Conservation (phyloP, 2,797 vertebrate genomes). For the Nothura maculosa region DNA sequence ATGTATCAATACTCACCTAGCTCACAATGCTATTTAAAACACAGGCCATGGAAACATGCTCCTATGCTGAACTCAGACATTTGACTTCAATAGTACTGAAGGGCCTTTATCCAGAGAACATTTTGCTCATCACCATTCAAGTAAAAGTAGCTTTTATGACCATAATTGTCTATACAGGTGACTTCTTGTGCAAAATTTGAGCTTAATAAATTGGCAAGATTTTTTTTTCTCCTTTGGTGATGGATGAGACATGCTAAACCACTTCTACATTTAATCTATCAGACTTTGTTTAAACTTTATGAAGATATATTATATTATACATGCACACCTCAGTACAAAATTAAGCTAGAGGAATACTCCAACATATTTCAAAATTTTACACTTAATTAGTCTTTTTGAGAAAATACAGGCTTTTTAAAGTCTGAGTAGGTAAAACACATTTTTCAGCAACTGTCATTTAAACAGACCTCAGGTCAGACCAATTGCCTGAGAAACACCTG, state of each 20-base stretch:
- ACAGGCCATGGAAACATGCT: neutral
- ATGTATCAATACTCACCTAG: neutral
- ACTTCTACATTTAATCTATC: constrained; percentile 54
- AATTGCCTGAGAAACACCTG: neutral
- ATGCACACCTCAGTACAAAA: neutral
- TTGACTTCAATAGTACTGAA: neutral
- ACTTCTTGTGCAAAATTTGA: neutral
- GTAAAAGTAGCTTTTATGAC: neutral
- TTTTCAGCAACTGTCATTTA: neutral
- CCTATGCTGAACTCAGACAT: neutral
- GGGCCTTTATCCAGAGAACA: neutral
- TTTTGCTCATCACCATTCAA: neutral
- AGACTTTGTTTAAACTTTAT: constrained; percentile 51
- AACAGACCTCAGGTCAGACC: neutral
- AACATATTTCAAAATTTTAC: constrained; percentile 35
- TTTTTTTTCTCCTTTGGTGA: constrained; percentile 13
- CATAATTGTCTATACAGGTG: neutral
- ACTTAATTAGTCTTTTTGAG: constrained; percentile 16
- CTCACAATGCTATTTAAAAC: neutral
- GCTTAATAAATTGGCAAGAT: neutral
- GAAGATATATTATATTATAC: constrained; percentile 44
- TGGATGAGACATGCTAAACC: constrained; percentile 44
- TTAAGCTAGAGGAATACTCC: neutral
- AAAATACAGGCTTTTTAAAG: neutral
- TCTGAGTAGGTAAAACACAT: neutral